phyloP scores from a whole-genome alignment of 2,113 vertebrate species.

The Sula dactylatra region DNA sequence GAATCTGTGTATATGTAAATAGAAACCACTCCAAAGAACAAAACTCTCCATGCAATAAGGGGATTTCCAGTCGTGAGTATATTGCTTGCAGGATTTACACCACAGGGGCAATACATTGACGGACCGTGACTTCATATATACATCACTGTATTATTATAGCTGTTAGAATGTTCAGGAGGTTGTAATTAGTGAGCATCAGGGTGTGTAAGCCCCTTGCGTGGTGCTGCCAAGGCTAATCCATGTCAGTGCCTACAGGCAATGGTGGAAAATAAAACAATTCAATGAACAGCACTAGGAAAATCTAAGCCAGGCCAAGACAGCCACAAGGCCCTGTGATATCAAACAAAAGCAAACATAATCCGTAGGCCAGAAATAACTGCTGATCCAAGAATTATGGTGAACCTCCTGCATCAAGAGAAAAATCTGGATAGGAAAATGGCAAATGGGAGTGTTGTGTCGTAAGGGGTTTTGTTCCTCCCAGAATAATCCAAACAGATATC shows the following conservation, averaged over 20 bases:
- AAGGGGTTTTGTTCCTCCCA: neutral
- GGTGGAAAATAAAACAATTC: constrained; percentile 40
- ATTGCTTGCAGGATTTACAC: constrained; percentile 15
- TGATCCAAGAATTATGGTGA: neutral
- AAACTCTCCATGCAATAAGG: neutral
- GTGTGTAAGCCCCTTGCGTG: neutral
- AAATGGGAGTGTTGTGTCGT: neutral
- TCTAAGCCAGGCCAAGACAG: neutral
- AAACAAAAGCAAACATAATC: neutral
- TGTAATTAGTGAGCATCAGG: constrained; percentile 58
- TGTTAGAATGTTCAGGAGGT: constrained; percentile 30
- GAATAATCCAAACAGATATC: neutral
- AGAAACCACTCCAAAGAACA: constrained; percentile 1
- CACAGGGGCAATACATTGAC: constrained; percentile 14
- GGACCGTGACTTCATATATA: neutral
- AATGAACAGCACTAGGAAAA: constrained; percentile 1
- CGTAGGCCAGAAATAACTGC: neutral
- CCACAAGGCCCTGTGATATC: neutral
- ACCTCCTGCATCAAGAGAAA: neutral
- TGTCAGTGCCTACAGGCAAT: constrained; percentile 27
- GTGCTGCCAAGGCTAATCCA: constrained; percentile 47
- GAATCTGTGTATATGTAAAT: neutral
- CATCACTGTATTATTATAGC: constrained; percentile 12
- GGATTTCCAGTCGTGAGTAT: neutral
- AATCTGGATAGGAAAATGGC: neutral